phyloP scores from a whole-genome alignment of 2,797 vertebrate genomes.

The Takifugu ocellatus region DNA sequence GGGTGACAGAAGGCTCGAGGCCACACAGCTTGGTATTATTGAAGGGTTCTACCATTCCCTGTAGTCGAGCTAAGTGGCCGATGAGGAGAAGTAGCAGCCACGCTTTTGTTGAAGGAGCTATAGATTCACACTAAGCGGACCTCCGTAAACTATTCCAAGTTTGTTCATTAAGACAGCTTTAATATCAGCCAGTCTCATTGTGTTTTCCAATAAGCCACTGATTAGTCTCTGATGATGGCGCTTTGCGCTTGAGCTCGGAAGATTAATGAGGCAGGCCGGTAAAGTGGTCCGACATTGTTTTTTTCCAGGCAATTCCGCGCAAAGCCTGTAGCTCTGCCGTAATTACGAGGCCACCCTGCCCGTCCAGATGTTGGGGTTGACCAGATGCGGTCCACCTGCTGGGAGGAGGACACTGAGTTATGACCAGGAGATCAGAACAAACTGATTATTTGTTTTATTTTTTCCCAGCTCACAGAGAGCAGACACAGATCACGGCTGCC shows the following conservation, averaged over 20 bases:
- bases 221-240: conserved; percentile 24
- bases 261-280: conserved; percentile 37
- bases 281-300: conserved; percentile 35
- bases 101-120: conserved; percentile 1
- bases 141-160: neutral
- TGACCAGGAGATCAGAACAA: conserved; percentile 31
- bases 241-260: conserved; percentile 31
- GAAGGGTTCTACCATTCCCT: conserved; percentile 51
- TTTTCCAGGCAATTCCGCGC: conserved; percentile 35
- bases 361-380: conserved; percentile 58
- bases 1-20: conserved; percentile 57
- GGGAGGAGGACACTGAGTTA: conserved; percentile 47
- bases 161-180: conserved; percentile 5
- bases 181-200: conserved; percentile 7
- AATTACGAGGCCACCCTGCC: conserved; percentile 46
- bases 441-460: conserved; percentile 15
- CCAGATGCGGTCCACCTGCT: conserved; percentile 66
- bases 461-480: conserved; percentile 11
- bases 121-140: too few species aligned
- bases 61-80: conserved; percentile 35
- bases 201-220: conserved; percentile 12
- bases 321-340: conserved; percentile 22
- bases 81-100: conserved; percentile 29
- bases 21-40: conserved; percentile 55
- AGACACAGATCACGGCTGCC: conserved; percentile 66